Conservation (phyloP, 2,888 invertebrate genomes). For the Campaea margaritaria region DNA sequence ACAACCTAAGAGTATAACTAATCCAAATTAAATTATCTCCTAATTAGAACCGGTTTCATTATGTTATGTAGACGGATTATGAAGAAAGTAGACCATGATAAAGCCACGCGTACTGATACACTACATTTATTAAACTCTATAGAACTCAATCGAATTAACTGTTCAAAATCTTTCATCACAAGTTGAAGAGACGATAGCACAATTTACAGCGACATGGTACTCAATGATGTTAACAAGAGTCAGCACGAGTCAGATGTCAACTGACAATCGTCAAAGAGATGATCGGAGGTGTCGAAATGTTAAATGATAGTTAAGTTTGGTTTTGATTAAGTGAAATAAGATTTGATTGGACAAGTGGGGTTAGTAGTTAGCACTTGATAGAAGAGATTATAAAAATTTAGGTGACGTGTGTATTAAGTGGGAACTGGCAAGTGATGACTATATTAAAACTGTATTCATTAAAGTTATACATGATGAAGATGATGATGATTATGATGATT, state of each 20-base stretch:
- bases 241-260: slow-evolving; percentile 39
- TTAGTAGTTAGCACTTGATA: slow-evolving; percentile 26
- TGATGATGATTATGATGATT: too few species aligned
- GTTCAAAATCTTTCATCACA: not conserved
- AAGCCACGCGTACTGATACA: slow-evolving; percentile 20
- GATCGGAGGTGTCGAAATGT: slow-evolving; percentile 45
- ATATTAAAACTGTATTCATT: too few species aligned
- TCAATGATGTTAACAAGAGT: not conserved
- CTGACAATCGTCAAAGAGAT: slow-evolving; percentile 38
- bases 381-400: slow-evolving; percentile 20
- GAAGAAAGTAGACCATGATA: slow-evolving; percentile 42
- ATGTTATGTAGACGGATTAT: slow-evolving; percentile 41
- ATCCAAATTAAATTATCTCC: slow-evolving; percentile 45
- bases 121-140: not conserved
- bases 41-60: slow-evolving; percentile 42
- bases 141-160: slow-evolving; percentile 11
- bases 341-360: slow-evolving; percentile 42
- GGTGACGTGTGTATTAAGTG: not conserved
- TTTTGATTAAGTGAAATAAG: slow-evolving; percentile 40
- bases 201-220: slow-evolving; percentile 12
- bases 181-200: not conserved
- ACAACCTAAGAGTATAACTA: slow-evolving; percentile 33
- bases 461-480: too few species aligned
- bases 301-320: slow-evolving; percentile 38
- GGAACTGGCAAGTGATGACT: not conserved